Percentiles rank a stretch among this genome's conserved stretches.
phyloP scores from a whole-genome alignment of 2,113 vertebrate genomes.

The Aspiorhynchus laticeps region DNA sequence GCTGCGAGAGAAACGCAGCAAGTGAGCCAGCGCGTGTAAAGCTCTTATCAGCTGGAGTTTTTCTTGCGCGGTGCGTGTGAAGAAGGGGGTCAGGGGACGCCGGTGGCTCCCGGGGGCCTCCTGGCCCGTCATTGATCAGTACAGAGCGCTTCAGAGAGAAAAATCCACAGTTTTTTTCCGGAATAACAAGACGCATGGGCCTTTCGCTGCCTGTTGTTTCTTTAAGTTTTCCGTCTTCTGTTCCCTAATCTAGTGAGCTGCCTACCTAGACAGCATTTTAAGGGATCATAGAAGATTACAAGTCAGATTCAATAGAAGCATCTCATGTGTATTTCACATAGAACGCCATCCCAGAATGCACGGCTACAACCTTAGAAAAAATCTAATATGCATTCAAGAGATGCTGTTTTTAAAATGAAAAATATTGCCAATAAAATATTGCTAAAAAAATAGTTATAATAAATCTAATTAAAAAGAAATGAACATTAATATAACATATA shows the following conservation, averaged over 20 bases:
- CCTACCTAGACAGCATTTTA: not conserved
- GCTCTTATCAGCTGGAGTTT: conserved; percentile 70
- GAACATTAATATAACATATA: not conserved
- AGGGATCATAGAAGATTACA: not conserved
- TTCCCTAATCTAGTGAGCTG: not conserved
- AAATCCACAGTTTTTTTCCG: conserved; percentile 26
- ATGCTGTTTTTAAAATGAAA: not conserved
- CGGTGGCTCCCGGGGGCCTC: conserved; percentile 51
- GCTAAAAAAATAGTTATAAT: not conserved
- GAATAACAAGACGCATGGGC: conserved; percentile 36
- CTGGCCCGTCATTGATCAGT: conserved; percentile 51
- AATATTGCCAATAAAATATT: not conserved
- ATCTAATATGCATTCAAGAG: not conserved
- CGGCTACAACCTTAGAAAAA: not conserved
- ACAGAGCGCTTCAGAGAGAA: not conserved
- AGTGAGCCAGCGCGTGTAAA: conserved; percentile 58
- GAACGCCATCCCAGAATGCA: not conserved
- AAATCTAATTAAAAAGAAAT: not conserved
- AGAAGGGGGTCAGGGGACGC: conserved; percentile 58
- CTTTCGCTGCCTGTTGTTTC: not conserved
- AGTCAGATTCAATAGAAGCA: not conserved
- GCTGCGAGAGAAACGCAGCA: conserved; percentile 32
- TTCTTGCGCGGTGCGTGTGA: conserved; percentile 57
- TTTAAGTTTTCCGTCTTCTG: not conserved
- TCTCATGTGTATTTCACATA: not conserved